Evolutionary conservation across 2,888 invertebrate species (phyloP), one percentile per base, ranked within the genome.

Genomic region (Drosophila villosipedis): DNA sequence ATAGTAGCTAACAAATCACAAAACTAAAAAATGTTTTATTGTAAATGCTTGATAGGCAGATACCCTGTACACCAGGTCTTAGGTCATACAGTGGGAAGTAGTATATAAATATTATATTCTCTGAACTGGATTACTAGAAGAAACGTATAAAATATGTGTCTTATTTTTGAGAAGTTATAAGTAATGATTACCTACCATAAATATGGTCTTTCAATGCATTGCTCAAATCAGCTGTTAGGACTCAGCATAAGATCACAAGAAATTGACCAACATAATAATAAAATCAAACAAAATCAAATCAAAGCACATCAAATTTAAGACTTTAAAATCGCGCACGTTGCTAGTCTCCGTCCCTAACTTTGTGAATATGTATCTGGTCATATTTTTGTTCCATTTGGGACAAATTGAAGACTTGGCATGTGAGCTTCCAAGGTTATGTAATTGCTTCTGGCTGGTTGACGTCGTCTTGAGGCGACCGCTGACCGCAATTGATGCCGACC

Each of bases 1-100:
- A 47, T 53, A n/a, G 64, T 61, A 66, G 54, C 76, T 58, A 50
- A 67, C 69, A 78, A 73, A 79, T 67, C 73, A 67, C 69, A 78
- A 79, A 73, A 73, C 77, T 55, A 10, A 37, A 55, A 55, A 19
- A 19, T 39, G 9, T 37, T 39, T 33, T 54, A 28, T 37, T n/a
- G 14, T 16, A 25, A 6, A 58, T 28, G 43, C 47, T 50, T 25
- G 41, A 30, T 58, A 31, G 31, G n/a, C 58, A 22, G 37, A 70
- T 69, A 69, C 68, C 52, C 68, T 69, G 47, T 52, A 35, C 10
- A 33, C 4, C 4, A 22, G 14, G 16, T 53, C 33, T 22, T 3
- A 35, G 12, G 30, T 5, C 6, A 52, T 30, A 14, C 19, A 3
- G 19, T 25, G 1, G 47, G 1, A 47, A 47, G 7, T 47, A 2